Conservation (phyloP, 2,888 invertebrate genomes). For the Gastrophysa polygoni region DNA sequence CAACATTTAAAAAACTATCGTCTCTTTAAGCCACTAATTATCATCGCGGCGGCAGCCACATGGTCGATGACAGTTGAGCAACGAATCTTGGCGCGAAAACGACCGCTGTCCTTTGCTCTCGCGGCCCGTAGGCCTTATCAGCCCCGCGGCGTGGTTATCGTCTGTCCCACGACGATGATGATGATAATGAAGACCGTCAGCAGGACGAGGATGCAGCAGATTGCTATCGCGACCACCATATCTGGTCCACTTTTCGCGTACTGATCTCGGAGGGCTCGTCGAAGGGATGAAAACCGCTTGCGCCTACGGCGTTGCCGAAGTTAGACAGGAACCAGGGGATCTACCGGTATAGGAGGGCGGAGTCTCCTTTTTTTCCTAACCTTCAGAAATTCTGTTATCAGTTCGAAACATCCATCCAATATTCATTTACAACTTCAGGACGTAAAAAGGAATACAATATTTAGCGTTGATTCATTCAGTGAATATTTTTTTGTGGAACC, state of each 20-base stretch:
- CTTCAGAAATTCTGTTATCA: no score
- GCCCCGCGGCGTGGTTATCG: conserved; percentile 62
- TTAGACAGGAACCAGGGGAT: no score
- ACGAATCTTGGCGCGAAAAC: neutral
- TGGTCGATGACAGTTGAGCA: conserved; percentile 18
- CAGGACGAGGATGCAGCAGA: conserved; percentile 81
- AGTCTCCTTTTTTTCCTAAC: no score
- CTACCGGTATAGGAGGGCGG: no score
- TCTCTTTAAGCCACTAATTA: conserved; percentile 45
- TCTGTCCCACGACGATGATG: conserved; percentile 81
- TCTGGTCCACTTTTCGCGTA: no score
- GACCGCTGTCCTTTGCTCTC: neutral
- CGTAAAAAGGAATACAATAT: no score
- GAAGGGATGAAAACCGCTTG: conserved; percentile 25
- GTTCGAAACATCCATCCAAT: no score
- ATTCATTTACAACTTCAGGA: no score
- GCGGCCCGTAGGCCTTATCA: conserved; percentile 3
- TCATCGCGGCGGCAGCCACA: conserved; percentile 36
- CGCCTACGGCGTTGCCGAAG: conserved; percentile 29
- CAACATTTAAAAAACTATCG: conserved; percentile 40
- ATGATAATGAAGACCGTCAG: conserved; percentile 82
- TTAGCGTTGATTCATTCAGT: no score
- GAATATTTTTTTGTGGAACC: no score
- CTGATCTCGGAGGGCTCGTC: conserved; percentile 10
- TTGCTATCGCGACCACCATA: conserved; percentile 80